Percentiles rank a stretch among this genome's conserved stretches.
These are phyloP conservation scores for Pterobdella sp. DNA, from an alignment of 2,888 invertebrate genomes.

Conservation along the genomic window DNA sequence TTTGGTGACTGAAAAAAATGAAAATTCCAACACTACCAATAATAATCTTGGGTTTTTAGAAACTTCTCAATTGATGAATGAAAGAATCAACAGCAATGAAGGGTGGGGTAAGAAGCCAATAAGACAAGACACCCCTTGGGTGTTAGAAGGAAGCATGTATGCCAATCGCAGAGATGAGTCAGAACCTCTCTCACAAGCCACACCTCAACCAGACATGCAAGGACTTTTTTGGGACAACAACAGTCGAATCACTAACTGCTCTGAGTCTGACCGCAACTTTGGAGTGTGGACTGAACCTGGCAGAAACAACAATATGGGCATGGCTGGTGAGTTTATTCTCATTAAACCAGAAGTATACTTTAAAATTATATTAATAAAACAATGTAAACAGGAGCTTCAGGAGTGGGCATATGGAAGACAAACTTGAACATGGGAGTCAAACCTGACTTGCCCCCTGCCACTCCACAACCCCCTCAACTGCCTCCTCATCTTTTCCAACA, in stretches of 20 bases:
- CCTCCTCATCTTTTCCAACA: neutral
- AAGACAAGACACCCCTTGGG: slow-evolving; percentile 47
- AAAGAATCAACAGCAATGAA: slow-evolving; percentile 44
- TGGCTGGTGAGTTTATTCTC: slow-evolving; percentile 12
- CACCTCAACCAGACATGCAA: slow-evolving; percentile 15
- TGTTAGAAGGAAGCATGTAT: slow-evolving; percentile 22
- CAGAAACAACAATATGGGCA: slow-evolving; percentile 12
- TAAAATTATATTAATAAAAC: too few species aligned
- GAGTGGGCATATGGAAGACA: slow-evolving; percentile 12
- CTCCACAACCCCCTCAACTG: neutral
- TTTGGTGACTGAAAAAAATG: neutral
- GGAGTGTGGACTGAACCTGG: slow-evolving; percentile 27
- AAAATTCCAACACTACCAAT: neutral
- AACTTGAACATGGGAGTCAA: slow-evolving; percentile 5
- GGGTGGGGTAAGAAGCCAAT: slow-evolving; percentile 49
- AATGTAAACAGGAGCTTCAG: slow-evolving; percentile 3
- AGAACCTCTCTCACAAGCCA: slow-evolving; percentile 3
- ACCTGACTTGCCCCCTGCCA: neutral
- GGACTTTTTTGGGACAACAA: slow-evolving; percentile 27
- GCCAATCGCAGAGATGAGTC: slow-evolving; percentile 15
- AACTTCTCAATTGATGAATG: slow-evolving; percentile 13
- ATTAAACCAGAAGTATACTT: too few species aligned
- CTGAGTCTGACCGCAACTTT: slow-evolving; percentile 27
- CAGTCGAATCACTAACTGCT: slow-evolving; percentile 26
- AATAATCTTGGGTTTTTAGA: slow-evolving; percentile 22